Evolutionary conservation across 2,888 invertebrate genomes (phyloP), one percentile per base, ranked within the genome.

Genomic region (Nomada hirtipes): DNA sequence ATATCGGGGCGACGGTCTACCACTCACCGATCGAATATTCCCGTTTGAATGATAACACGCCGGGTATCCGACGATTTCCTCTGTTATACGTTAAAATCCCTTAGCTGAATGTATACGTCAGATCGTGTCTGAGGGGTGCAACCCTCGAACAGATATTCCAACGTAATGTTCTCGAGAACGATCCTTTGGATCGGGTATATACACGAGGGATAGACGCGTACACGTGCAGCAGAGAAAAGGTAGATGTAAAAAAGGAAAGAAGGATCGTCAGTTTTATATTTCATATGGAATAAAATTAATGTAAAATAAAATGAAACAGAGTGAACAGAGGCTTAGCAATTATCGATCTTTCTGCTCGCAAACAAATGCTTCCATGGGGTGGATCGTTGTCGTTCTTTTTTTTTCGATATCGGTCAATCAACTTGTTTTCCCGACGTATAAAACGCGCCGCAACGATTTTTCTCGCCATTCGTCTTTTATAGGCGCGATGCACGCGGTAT

Each of bases 91-190:
- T 47, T 63, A 57, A 77, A 72, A 77, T 80, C 76, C 77, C 72
- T 63, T 53, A 57, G 61, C 44, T 57, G 57, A 63, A 68, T 63
- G 69, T 29, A 23, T 36, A 59, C 68, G 42, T 57, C 23, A 15
- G 42, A 26, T n/a, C 15, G 57, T 36, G 59, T 73, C 64, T 52
- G 63, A 74, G 68, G 79, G 79, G 70, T 63, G 65, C 69, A 52
- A 57, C 79, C 79, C 79, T 79, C 79, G 52, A 71, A 61, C 74
- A 59, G 74, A 81, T 65, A 71, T 77, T 61, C 74, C 74, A 75
- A 75, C 61, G 75, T 69, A 23, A 71, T 71, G 65, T 55, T 47
- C 53, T 52, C 47, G 44, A 61, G 80, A 72, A 50, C 26, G 63
- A 69, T 70, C 52, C 50, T 36, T 47, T 36, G 69, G 20, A 70